Evolutionary conservation across 2,113 vertebrate genomes (phyloP).

Genomic region (Notiomystis cincta): DNA sequence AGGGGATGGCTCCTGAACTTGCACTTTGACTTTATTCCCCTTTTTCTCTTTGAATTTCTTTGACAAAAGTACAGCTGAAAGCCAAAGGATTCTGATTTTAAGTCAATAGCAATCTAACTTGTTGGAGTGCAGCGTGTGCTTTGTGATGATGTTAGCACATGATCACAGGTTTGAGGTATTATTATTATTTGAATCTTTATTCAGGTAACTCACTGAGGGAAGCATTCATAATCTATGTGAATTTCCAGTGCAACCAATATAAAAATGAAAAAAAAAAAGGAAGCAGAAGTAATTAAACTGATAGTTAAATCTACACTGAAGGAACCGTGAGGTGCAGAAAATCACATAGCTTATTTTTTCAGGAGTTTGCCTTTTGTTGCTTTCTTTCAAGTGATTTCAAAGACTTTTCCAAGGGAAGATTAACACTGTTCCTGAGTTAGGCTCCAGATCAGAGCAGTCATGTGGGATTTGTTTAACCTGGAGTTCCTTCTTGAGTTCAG

Average conservation of each 20-base stretch:
- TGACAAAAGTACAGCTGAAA: neutral
- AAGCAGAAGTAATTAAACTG: conserved; percentile 54
- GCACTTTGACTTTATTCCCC: neutral
- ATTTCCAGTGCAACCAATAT: conserved; percentile 25
- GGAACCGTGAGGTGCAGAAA: neutral
- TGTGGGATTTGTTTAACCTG: neutral
- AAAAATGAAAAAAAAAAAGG: neutral
- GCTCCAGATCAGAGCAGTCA: neutral
- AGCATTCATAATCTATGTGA: conserved; percentile 9
- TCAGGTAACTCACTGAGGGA: neutral
- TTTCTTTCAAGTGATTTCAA: conserved; percentile 32
- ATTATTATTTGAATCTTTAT: conserved; percentile 20
- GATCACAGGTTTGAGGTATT: neutral
- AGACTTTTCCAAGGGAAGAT: conserved; percentile 32
- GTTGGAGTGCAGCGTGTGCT: neutral
- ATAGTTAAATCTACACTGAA: conserved; percentile 23
- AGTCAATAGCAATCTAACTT: neutral
- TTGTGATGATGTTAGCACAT: neutral
- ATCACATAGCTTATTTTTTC: neutral
- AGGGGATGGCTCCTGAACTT: neutral
- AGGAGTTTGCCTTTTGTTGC: conserved; percentile 14
- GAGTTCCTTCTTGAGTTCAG: neutral
- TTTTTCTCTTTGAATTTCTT: neutral
- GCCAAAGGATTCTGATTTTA: conserved; percentile 12
- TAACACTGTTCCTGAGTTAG: neutral